Percentiles rank a stretch among this genome's conserved stretches.
Evolutionary conservation across 2,113 vertebrate genomes (phyloP).

Genomic region (Panthera uncia): DNA sequence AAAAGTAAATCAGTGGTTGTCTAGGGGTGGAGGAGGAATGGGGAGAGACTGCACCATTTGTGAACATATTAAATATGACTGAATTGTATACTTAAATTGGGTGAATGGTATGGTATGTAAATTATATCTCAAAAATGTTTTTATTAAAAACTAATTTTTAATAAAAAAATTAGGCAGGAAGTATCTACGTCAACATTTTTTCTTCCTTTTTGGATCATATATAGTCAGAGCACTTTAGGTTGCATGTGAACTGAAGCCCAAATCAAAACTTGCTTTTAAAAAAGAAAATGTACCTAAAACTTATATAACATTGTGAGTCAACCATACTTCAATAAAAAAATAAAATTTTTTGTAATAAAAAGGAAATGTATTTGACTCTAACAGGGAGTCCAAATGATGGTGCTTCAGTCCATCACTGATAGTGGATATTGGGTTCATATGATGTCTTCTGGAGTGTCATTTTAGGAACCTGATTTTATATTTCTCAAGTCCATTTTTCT

Average conservation of each 20-base stretch:
- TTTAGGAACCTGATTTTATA: not conserved
- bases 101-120: not conserved
- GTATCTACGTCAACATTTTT: not conserved
- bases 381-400: not conserved
- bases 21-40: not conserved
- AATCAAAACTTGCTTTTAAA: not conserved
- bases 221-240: not conserved
- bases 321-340: not conserved
- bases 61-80: not conserved
- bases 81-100: not conserved
- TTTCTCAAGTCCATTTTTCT: not conserved
- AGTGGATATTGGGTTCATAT: not conserved
- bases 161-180: not conserved
- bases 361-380: not conserved
- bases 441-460: not conserved
- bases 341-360: not conserved
- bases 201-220: not conserved
- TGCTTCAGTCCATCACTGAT: not conserved
- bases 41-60: not conserved
- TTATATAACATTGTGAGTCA: not conserved
- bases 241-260: not conserved
- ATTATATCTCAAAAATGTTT: not conserved
- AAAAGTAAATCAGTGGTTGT: not conserved
- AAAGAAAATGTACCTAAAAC: not conserved
- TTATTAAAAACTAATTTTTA: not conserved